Evolutionary conservation across 2,797 vertebrate species (phyloP), one percentile per base, ranked within the genome.

Genomic region (Sparus aurata): DNA sequence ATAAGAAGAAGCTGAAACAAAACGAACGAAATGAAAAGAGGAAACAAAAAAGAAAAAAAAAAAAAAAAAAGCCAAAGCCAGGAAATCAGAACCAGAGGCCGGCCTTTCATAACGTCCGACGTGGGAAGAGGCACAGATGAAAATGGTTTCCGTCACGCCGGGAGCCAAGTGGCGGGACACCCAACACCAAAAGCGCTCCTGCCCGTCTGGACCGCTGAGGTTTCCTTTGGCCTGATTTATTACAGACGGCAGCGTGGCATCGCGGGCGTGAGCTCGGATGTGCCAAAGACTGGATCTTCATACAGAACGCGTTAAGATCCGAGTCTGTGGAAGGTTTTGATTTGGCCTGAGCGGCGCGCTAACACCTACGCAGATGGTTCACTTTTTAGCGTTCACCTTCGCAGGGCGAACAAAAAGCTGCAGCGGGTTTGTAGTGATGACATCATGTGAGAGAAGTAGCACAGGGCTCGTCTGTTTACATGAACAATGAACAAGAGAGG

Each of bases 31-130:
- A 66, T 34, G 38, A 76, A 73, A 23, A 13, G 18, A 67, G 57
- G 55, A 75, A 69, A 75, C 27, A 27, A 27, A 27, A 27, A 2
- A n/a, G 27, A 27, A 27, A 27, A 27, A 27, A 27, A 27, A 75
- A 80, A 22, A 22, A 15, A 30, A 34, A 34, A 34, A 34, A 9
- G 34, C 34, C 8, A 55, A 49, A 61, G 65, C 10, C 54, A 73
- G 86, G 77, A 86, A 89, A 89, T 83, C 77, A 83, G 64, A 79
- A 66, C 23, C 89, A 87, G 85, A 68, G 67, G 12, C 5, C 22
- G 7, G 62, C 47, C 71, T 76, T 69, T 82, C 61, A 57, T 46
- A 27, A 25, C 20, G 60, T 60, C 63, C 49, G 61, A 62, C 69
- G 38, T 72, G 27, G 75, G 72, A 79, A 45, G 53, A 46, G 27